A percentile compares a stretch with the other conserved stretches of the same genome.
phyloP scores from a whole-genome alignment of 2,888 invertebrate species.

The Melanargia galathea region DNA sequence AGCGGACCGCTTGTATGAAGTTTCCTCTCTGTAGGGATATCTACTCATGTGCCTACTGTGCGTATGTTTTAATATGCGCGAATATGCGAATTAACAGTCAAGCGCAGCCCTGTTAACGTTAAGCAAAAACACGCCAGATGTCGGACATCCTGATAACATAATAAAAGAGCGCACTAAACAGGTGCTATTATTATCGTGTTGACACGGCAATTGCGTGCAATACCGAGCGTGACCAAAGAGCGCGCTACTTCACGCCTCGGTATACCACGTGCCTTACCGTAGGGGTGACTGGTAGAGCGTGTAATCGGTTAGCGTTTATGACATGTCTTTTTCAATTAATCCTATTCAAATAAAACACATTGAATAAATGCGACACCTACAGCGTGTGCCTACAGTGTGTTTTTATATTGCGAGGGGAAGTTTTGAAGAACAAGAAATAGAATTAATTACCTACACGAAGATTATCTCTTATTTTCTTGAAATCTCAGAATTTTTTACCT shows the following conservation, averaged over 20 bases:
- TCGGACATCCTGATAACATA: constrained; percentile 10
- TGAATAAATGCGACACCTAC: background rate
- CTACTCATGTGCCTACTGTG: too few relatives aligned
- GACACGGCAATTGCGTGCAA: constrained; percentile 65
- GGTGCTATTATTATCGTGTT: constrained; percentile 45
- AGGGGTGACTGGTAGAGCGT: constrained; percentile 34
- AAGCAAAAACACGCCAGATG: background rate
- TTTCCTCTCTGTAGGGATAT: too few relatives aligned
- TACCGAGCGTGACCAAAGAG: constrained; percentile 59
- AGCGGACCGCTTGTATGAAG: too few relatives aligned
- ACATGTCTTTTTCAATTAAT: constrained; percentile 15
- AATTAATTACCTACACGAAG: too few relatives aligned
- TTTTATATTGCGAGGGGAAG: background rate
- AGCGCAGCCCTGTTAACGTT: background rate
- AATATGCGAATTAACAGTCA: too few relatives aligned
- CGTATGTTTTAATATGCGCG: too few relatives aligned
- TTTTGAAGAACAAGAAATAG: background rate
- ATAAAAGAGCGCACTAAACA: constrained; percentile 24
- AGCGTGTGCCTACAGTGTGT: background rate
- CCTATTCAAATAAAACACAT: background rate
- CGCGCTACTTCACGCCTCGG: constrained; percentile 36
- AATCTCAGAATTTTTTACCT: too few relatives aligned
- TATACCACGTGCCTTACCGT: constrained; percentile 43
- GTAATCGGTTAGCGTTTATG: constrained; percentile 32
- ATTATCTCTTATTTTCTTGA: too few relatives aligned